Evolutionary conservation across 2,113 vertebrate genomes (phyloP).

Genomic region (Lepidothrix coronata): DNA sequence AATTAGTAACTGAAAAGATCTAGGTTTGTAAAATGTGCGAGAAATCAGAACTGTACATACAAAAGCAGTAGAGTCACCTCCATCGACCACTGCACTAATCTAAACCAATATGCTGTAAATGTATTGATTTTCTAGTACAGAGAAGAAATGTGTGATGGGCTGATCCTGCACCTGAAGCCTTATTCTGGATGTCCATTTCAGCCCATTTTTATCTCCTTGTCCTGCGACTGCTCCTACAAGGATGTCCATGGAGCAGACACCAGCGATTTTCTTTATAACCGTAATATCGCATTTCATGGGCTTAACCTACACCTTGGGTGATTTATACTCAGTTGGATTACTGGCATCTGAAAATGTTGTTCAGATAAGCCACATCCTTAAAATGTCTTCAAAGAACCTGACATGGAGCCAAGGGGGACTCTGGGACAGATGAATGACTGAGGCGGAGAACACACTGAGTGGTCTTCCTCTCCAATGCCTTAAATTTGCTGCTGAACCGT

Average conservation of each 20-base stretch:
- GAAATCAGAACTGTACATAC: neutral
- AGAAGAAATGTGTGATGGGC: neutral
- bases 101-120: neutral
- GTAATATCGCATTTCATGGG: neutral
- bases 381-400: neutral
- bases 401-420: neutral
- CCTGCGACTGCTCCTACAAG: neutral
- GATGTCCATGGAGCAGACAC: neutral
- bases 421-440: neutral
- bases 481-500: neutral
- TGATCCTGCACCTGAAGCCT: neutral
- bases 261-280: neutral
- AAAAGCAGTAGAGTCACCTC: neutral
- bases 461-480: neutral
- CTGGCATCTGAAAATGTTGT: neutral
- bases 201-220: neutral
- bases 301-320: neutral
- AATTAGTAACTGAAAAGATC: neutral
- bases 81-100: neutral
- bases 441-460: neutral
- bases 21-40: neutral
- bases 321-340: neutral
- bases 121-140: neutral
- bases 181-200: neutral
- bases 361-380: slow-evolving; percentile 7